phyloP scores from a whole-genome alignment of 2,113 vertebrate genomes.

The Anser brachyrhynchus region DNA sequence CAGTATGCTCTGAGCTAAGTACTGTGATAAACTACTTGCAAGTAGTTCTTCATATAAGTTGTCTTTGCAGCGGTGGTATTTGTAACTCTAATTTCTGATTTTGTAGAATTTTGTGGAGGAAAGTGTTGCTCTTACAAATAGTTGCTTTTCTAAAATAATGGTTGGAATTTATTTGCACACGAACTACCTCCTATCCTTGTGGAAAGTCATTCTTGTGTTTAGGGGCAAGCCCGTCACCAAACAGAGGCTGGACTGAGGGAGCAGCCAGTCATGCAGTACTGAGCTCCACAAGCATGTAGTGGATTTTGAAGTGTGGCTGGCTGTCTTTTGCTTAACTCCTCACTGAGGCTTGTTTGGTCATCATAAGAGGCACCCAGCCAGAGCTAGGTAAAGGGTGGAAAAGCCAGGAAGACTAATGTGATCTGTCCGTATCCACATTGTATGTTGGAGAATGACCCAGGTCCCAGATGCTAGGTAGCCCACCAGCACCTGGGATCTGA shows the following conservation, averaged over 20 bases:
- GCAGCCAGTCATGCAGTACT: too few species aligned
- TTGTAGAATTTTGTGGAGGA: background rate
- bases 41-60: background rate
- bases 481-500: background rate
- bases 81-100: background rate
- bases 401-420: background rate
- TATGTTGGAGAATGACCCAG: background rate
- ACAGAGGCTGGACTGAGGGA: background rate
- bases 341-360: background rate
- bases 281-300: background rate
- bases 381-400: background rate
- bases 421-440: accelerated
- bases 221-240: background rate
- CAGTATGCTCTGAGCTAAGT: background rate
- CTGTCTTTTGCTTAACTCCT: background rate
- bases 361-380: background rate
- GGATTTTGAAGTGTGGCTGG: background rate
- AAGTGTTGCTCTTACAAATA: background rate
- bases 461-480: background rate
- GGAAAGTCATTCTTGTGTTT: background rate
- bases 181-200: background rate
- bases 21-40: background rate
- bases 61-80: background rate
- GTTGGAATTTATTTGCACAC: background rate
- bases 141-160: background rate